A percentile compares a stretch with the other conserved stretches of the same genome.
These are phyloP conservation scores for Semotilus atromaculatus DNA, from an alignment of 2,797 vertebrate species.

Conservation along the genomic window DNA sequence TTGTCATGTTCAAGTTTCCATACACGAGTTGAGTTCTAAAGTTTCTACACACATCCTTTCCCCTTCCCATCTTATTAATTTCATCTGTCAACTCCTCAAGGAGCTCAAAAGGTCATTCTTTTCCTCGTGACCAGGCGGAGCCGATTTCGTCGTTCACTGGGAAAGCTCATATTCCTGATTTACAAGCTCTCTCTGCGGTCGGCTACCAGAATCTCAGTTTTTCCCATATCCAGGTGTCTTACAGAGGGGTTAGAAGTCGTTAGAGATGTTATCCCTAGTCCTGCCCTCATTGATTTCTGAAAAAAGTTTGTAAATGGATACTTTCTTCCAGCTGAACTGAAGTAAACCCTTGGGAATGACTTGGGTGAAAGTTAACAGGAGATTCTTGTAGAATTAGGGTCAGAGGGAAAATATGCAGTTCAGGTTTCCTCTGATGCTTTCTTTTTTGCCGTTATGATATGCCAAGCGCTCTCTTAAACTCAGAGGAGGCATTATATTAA, in stretches of 20 bases:
- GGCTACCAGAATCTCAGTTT: conserved; percentile 13
- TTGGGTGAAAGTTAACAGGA: conserved; percentile 67
- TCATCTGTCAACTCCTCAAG: conserved; percentile 42
- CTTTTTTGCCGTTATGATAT: conserved; percentile 61
- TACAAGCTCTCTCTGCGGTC: conserved; percentile 26
- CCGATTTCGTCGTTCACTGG: conserved; percentile 32
- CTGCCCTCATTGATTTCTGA: not conserved
- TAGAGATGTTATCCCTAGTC: conserved; percentile 11
- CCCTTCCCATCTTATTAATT: conserved; percentile 46
- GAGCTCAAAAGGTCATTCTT: conserved; percentile 50
- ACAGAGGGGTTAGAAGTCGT: not conserved
- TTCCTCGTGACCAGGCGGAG: conserved; percentile 26
- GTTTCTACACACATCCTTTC: conserved; percentile 21
- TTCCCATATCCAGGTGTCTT: conserved; percentile 22
- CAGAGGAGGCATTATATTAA: conserved; percentile 72
- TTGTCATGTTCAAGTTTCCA: conserved; percentile 12
- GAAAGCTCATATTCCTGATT: conserved; percentile 43
- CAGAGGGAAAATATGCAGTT: conserved; percentile 71
- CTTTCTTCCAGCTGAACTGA: conserved; percentile 23
- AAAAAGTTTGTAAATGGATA: conserved; percentile 39
- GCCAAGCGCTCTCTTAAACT: conserved; percentile 63
- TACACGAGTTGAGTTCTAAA: conserved; percentile 59
- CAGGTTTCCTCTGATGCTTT: conserved; percentile 70
- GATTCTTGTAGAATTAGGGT: conserved; percentile 70
- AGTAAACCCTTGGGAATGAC: conserved; percentile 63